Evolutionary conservation across 1,140 invertebrate genomes (phyloP).

Genomic region (Solenopsis fugax): DNA sequence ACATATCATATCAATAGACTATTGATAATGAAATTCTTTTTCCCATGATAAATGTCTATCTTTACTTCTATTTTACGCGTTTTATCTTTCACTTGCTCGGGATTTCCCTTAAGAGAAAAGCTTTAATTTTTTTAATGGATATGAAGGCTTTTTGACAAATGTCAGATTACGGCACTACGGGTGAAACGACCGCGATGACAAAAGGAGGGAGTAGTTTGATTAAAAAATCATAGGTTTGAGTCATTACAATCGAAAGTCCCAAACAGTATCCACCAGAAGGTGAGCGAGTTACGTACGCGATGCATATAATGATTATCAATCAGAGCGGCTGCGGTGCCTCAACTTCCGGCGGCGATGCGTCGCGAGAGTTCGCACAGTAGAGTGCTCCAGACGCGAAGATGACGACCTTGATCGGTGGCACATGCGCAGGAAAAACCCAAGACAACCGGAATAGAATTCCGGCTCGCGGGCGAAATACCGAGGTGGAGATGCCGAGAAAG

Average conservation of each 20-base stretch:
- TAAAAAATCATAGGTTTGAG: background rate
- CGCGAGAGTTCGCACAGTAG: background rate
- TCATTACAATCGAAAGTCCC: background rate
- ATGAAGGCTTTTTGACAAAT: background rate
- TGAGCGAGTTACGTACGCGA: background rate
- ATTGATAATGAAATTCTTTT: background rate
- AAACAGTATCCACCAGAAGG: background rate
- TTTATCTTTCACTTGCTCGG: background rate
- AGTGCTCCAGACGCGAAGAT: constrained; percentile 3
- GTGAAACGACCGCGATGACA: background rate
- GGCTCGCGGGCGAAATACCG: background rate
- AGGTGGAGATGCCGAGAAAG: constrained; percentile 7
- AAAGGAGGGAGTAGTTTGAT: background rate
- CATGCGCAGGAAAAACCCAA: constrained; percentile 35
- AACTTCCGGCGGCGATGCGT: background rate
- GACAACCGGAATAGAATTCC: constrained; percentile 19
- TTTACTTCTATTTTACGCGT: background rate
- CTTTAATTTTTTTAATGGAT: background rate
- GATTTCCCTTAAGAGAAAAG: background rate
- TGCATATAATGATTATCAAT: background rate
- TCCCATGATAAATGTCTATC: background rate
- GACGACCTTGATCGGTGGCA: constrained; percentile 27
- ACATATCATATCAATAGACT: background rate
- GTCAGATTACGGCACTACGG: background rate
- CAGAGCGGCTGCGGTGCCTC: background rate